These are phyloP conservation scores for Epinotia brunnichana DNA, from an alignment of 2,888 invertebrate species.

Conservation along the genomic window DNA sequence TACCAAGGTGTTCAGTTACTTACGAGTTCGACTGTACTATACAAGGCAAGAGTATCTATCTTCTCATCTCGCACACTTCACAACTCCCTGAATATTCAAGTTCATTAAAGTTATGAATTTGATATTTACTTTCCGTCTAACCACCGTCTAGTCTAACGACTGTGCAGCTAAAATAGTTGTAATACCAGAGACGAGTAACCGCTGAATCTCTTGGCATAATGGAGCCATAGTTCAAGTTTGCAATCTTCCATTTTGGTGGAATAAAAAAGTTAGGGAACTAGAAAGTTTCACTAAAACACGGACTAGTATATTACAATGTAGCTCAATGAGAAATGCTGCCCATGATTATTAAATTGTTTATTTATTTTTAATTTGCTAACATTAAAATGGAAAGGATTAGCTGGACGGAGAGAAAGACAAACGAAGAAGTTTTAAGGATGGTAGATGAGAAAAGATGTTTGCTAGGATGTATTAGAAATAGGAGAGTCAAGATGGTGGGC, in stretches of 20 bases:
- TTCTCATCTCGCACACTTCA: not conserved
- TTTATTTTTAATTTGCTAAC: no score
- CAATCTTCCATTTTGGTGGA: not conserved
- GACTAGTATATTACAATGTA: not conserved
- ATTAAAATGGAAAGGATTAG: no score
- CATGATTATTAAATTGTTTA: not conserved
- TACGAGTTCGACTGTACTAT: no score
- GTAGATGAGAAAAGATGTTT: no score
- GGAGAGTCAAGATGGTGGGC: no score
- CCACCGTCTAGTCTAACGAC: constrained; percentile 17
- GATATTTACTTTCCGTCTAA: constrained; percentile 25
- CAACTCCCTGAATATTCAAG: constrained; percentile 24
- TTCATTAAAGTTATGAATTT: constrained; percentile 28
- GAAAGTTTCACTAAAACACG: not conserved
- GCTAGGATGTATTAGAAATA: no score
- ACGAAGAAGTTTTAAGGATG: no score
- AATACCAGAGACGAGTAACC: constrained; percentile 13
- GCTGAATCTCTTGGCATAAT: not conserved
- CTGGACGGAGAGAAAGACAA: no score
- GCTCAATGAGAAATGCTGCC: not conserved
- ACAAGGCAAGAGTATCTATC: not conserved
- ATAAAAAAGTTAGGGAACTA: not conserved
- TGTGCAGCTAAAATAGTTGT: not conserved
- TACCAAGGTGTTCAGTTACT: no score
- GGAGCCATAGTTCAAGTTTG: constrained; percentile 15